These are phyloP conservation scores for Eublepharis macularius DNA, from an alignment of 2,113 vertebrate genomes.

Conservation along the genomic window DNA sequence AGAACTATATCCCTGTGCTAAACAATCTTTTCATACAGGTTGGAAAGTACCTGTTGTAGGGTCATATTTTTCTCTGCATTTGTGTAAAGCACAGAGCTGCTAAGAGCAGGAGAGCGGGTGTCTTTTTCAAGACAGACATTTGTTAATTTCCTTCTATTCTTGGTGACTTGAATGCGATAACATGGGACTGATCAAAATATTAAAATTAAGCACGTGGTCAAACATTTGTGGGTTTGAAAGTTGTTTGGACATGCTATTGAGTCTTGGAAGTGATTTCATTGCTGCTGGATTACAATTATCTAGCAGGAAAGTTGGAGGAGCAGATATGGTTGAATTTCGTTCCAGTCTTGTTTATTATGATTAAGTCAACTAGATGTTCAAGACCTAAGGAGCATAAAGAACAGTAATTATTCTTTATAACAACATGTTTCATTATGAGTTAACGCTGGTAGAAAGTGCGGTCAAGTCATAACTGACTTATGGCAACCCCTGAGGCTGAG, in stretches of 20 bases:
- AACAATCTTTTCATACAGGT: not conserved
- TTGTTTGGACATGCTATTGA: not conserved
- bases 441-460: too few species aligned
- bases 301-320: not conserved
- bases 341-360: not conserved
- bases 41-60: not conserved
- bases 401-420: not conserved
- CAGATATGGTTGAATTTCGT: not conserved
- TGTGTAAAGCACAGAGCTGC: not conserved
- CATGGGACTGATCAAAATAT: not conserved
- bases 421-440: not conserved
- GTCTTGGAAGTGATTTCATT: not conserved
- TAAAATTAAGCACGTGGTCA: not conserved
- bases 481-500: too few species aligned
- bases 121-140: not conserved
- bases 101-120: not conserved
- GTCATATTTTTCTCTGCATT: not conserved
- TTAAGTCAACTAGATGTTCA: not conserved
- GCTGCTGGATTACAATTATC: not conserved
- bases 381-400: not conserved
- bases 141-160: not conserved
- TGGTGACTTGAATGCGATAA: not conserved
- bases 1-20: not conserved
- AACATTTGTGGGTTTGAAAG: not conserved
- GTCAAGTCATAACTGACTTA: too few species aligned